phyloP scores from a whole-genome alignment of 2,113 vertebrate genomes.

The Heterotilapia buettikoferi region DNA sequence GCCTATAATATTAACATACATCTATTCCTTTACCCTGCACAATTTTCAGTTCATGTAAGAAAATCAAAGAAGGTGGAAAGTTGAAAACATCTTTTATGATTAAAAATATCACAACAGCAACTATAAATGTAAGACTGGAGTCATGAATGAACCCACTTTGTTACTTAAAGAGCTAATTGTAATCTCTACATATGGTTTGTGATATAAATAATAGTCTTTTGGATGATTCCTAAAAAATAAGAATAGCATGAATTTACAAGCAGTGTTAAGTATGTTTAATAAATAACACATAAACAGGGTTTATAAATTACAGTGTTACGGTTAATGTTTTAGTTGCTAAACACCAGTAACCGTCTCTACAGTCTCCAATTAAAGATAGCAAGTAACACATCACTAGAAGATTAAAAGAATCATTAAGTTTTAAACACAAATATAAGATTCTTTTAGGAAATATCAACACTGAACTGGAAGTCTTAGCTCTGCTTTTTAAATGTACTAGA shows the following conservation, averaged over 20 bases:
- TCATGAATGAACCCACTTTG: not conserved
- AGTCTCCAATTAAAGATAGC: not conserved
- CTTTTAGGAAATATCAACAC: not conserved
- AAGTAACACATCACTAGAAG: not conserved
- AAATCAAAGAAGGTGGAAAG: not conserved
- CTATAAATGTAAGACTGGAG: not conserved
- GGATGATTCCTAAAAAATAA: not conserved
- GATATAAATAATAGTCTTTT: not conserved
- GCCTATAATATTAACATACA: not conserved
- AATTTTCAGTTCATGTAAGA: not conserved
- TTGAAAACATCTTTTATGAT: not conserved
- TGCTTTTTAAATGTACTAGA: not conserved
- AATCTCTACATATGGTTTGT: not conserved
- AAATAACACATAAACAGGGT: not conserved
- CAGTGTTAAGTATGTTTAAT: not conserved
- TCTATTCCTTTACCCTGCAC: not conserved
- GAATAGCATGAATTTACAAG: not conserved
- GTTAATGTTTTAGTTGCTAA: not conserved
- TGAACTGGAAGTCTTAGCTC: not conserved
- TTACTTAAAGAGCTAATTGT: not conserved
- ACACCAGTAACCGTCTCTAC: not conserved
- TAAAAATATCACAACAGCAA: not conserved
- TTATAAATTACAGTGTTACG: rapidly evolving
- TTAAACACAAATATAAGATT: not conserved
- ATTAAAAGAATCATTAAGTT: not conserved